Evolutionary conservation across 2,113 vertebrate species (phyloP).

Genomic region (Copsychus sechellarum): DNA sequence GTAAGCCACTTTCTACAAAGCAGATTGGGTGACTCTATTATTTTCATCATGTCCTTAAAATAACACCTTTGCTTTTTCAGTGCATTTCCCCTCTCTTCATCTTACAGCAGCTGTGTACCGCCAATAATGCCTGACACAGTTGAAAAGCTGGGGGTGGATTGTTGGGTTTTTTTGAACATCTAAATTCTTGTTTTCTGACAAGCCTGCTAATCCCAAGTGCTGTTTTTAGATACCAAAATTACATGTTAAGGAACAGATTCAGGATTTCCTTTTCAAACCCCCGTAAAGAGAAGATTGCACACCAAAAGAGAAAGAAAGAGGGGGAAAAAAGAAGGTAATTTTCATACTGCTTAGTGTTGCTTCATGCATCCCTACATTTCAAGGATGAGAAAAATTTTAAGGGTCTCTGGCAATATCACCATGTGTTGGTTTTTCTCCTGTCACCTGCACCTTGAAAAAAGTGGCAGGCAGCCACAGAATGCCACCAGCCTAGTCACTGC

Average conservation of each 20-base stretch:
- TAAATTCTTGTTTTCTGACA: conserved; percentile 61
- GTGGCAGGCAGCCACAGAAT: fast-evolving
- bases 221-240: conserved; percentile 65
- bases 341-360: neutral
- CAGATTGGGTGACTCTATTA: neutral
- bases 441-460: neutral
- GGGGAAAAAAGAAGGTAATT: neutral
- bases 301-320: neutral
- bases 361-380: neutral
- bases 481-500: neutral
- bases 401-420: neutral
- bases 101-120: conserved; percentile 44
- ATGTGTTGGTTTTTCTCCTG: neutral
- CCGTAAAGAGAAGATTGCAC: conserved; percentile 11
- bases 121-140: conserved; percentile 51
- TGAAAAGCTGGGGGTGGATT: conserved; percentile 48
- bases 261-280: conserved; percentile 51
- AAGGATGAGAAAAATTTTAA: neutral
- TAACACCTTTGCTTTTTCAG: conserved; percentile 50
- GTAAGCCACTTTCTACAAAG: neutral
- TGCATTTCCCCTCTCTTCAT: conserved; percentile 34
- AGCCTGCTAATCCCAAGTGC: conserved; percentile 45
- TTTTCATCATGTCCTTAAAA: conserved; percentile 39
- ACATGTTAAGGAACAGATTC: conserved; percentile 47
- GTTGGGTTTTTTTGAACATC: conserved; percentile 41